These are phyloP conservation scores for Lepilemur septentrionalis DNA, from an alignment of 2,797 vertebrate species.

Conservation along the genomic window DNA sequence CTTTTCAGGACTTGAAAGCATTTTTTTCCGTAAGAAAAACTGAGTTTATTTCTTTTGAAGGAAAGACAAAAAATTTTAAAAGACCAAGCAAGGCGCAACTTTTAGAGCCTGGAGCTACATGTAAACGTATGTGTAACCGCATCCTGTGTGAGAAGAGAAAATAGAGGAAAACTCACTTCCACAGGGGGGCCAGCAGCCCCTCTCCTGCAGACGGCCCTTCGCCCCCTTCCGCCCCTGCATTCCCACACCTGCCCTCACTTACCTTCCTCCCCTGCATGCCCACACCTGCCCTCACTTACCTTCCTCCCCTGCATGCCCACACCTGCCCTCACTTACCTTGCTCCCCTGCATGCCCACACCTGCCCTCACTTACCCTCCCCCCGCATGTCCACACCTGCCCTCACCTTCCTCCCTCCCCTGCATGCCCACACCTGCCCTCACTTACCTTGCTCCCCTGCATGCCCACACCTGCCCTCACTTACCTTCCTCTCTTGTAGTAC, in stretches of 20 bases:
- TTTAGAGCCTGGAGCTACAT: background rate
- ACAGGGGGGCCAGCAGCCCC: accelerated
- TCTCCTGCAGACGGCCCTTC: background rate
- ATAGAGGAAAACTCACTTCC: background rate
- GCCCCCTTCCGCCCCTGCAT: too few species aligned
- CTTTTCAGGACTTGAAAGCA: background rate
- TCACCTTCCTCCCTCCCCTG: too few species aligned
- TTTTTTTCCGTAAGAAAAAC: slow-evolving; percentile 18
- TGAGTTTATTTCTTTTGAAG: background rate
- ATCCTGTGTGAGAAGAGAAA: background rate
- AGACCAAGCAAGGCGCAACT: background rate
- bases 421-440: too few species aligned
- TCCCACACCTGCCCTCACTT: too few species aligned
- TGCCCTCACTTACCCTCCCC: background rate
- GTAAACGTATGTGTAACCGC: background rate
- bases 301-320: too few species aligned
- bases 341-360: background rate
- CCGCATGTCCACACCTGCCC: too few species aligned
- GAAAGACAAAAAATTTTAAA: slow-evolving; percentile 11
- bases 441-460: background rate
- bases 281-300: too few species aligned
- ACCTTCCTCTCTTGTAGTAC: background rate
- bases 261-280: too few species aligned
- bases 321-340: background rate
- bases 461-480: too few species aligned